Evolutionary conservation across 2,797 vertebrate genomes (phyloP).

Genomic region (Numenius phaeopus): DNA sequence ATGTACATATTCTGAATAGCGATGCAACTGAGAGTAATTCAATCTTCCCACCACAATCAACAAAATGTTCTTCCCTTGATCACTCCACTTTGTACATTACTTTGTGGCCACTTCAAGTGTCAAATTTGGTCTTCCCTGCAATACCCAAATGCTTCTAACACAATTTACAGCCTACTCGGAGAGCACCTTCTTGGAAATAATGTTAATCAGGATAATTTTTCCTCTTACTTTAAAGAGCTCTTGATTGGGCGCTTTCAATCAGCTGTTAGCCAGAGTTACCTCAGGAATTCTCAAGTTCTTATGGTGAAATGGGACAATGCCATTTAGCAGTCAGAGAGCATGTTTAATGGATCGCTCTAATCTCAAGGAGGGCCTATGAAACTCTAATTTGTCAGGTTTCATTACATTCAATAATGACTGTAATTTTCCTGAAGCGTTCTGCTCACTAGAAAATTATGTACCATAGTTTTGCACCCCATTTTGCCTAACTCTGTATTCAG

Average conservation of each 20-base stretch:
- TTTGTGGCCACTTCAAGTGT: conserved; percentile 66
- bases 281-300: conserved; percentile 28
- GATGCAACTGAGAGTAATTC: conserved; percentile 33
- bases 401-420: conserved; percentile 69
- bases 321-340: conserved; percentile 60
- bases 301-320: conserved; percentile 28
- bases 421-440: conserved; percentile 62
- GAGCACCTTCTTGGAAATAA: conserved; percentile 65
- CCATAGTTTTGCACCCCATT: conserved; percentile 36
- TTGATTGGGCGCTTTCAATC: conserved; percentile 47
- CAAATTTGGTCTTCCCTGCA: conserved; percentile 47
- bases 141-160: conserved; percentile 47
- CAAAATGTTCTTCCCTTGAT: conserved; percentile 51
- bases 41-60: conserved; percentile 57
- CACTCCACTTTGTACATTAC: not conserved
- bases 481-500: not conserved
- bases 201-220: conserved; percentile 62
- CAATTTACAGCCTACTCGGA: conserved; percentile 53
- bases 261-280: conserved; percentile 45
- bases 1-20: conserved; percentile 26
- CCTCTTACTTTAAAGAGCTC: conserved; percentile 38
- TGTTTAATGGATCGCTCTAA: conserved; percentile 62
- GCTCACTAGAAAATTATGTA: conserved; percentile 55
- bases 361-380: conserved; percentile 65
- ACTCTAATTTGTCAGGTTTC: conserved; percentile 73